Percentiles rank a stretch among this genome's conserved stretches.
These are phyloP conservation scores for Oreocharis arfaki DNA, from an alignment of 2,113 vertebrate species.

Conservation along the genomic window DNA sequence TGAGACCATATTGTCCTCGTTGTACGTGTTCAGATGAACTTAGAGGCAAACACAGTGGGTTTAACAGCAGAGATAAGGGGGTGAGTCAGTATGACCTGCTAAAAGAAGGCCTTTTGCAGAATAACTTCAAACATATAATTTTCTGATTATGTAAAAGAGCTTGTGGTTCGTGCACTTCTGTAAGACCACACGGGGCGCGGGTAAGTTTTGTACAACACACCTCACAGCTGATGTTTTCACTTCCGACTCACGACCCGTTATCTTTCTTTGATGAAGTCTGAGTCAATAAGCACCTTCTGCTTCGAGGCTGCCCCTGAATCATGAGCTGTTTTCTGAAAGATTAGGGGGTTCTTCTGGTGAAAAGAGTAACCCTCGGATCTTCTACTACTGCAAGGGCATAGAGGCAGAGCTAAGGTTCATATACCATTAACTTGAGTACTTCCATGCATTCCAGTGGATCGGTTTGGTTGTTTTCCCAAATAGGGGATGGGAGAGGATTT, in stretches of 20 bases:
- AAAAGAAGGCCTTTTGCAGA: not conserved
- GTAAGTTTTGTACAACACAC: not conserved
- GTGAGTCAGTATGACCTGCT: not conserved
- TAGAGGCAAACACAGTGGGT: not conserved
- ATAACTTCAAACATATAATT: not conserved
- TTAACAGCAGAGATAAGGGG: not conserved
- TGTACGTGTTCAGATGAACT: not conserved
- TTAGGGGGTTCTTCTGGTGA: not conserved
- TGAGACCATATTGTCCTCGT: not conserved
- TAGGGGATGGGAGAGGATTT: not conserved
- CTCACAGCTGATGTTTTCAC: not conserved
- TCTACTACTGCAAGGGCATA: not conserved
- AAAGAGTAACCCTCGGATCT: not conserved
- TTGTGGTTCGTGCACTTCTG: not conserved
- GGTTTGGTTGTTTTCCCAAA: not conserved
- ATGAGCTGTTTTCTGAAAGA: not conserved
- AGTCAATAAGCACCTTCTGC: not conserved
- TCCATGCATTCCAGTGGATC: not conserved
- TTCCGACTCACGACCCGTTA: not conserved
- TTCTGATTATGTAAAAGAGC: not conserved
- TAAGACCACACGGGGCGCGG: not conserved
- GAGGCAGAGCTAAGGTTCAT: not conserved
- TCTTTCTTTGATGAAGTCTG: not conserved
- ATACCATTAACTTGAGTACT: not conserved
- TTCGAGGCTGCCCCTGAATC: not conserved